Evolutionary conservation across 2,113 vertebrate genomes (phyloP).

Genomic region (Strigops habroptila): DNA sequence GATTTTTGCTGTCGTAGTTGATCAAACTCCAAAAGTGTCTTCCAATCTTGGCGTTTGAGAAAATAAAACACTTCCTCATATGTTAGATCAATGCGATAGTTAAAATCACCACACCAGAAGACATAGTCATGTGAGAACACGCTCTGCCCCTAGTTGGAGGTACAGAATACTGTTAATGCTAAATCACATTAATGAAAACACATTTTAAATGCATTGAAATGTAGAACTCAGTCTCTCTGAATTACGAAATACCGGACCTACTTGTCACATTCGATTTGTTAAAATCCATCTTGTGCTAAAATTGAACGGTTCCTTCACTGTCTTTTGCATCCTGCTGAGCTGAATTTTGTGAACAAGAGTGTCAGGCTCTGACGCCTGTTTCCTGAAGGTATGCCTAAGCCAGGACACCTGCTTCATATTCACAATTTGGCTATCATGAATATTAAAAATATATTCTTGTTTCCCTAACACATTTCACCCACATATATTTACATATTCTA

Average conservation of each 20-base stretch:
- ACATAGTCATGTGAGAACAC: constrained; percentile 83
- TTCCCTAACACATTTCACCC: background rate
- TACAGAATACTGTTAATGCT: background rate
- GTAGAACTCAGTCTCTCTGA: background rate
- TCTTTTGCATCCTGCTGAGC: background rate
- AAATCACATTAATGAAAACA: background rate
- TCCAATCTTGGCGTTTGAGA: constrained; percentile 81
- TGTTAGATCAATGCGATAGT: constrained; percentile 80
- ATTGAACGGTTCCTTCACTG: background rate
- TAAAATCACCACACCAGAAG: constrained; percentile 84
- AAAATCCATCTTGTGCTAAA: background rate
- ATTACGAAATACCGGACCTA: background rate
- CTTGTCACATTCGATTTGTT: background rate
- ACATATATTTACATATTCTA: background rate
- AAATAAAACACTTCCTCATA: constrained; percentile 82
- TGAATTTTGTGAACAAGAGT: background rate
- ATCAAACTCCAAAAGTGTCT: constrained; percentile 78
- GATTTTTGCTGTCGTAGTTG: constrained; percentile 80
- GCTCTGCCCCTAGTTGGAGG: constrained; percentile 64
- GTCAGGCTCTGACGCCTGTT: background rate
- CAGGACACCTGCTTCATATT: background rate
- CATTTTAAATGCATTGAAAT: background rate
- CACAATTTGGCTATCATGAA: background rate
- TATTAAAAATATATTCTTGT: background rate
- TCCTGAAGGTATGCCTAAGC: background rate